A percentile compares a stretch with the other conserved stretches of the same genome.
Conservation (phyloP, 2,797 vertebrate genomes). For the Naso thynnoides region DNA sequence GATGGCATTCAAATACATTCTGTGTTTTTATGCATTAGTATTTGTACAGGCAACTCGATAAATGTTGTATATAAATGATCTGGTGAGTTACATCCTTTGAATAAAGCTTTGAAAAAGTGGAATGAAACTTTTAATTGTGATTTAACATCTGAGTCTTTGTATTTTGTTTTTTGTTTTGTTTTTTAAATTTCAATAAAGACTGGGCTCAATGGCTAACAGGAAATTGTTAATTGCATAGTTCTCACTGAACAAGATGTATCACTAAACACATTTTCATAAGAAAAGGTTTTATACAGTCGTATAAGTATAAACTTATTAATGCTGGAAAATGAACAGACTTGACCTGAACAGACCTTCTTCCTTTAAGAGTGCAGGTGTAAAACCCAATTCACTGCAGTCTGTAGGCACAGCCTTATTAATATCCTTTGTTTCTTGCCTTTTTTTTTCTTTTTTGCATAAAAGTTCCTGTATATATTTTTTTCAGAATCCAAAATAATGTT, state of each 20-base stretch:
- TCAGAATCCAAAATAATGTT: too few relatives aligned
- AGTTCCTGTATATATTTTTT: too few relatives aligned
- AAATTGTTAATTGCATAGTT: not conserved
- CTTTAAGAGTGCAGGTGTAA: too few relatives aligned
- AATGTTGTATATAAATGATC: slow-evolving; percentile 61
- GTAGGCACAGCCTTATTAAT: too few relatives aligned
- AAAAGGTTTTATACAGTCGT: not conserved
- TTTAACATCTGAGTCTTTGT: slow-evolving; percentile 15
- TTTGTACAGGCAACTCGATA: slow-evolving; percentile 36
- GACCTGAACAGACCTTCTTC: too few relatives aligned
- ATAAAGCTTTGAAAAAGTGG: slow-evolving; percentile 37
- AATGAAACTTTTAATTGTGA: slow-evolving; percentile 21
- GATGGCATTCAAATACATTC: slow-evolving; percentile 20
- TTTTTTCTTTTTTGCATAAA: too few relatives aligned
- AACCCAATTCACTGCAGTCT: too few relatives aligned
- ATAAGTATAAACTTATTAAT: not conserved
- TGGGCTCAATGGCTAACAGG: slow-evolving; percentile 3
- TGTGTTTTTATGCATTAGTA: slow-evolving; percentile 29
- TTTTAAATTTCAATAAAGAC: slow-evolving; percentile 57
- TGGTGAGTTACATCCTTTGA: slow-evolving; percentile 30
- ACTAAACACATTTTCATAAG: not conserved
- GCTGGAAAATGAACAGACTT: not conserved
- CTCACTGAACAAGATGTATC: not conserved
- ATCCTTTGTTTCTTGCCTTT: too few relatives aligned
- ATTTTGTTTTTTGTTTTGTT: slow-evolving; percentile 13